Evolutionary conservation across 92 coral and sea anemone species (phyloP), one percentile per base, ranked within the genome.

Genomic region (Epizoanthus fatuus): DNA sequence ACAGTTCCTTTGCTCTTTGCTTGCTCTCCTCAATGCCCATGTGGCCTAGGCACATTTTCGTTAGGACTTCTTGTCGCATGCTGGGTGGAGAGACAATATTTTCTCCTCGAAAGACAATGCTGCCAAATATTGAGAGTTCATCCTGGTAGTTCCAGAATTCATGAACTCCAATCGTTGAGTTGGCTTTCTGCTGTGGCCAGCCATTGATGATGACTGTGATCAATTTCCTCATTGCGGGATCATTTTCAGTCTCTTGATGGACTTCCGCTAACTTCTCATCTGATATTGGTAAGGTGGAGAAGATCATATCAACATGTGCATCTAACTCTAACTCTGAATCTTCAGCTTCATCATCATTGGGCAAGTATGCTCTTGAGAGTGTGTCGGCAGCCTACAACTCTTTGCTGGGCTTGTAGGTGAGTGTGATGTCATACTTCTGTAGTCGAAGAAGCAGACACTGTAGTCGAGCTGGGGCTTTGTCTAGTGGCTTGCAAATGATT

Each of bases 41-140:
- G 72, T 85, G 88, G 14, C 83, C 63, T 52, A 74, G 74, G 80
- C 74, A 83, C 15, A 85, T 75, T 51, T 85, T 64, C 63, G 38
- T 51, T 38, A 73, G 77, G 29, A 76, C 83, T 19, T 29, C 39
- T 52, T 68, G 49, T 54, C 87, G 37, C 63, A 83, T 17, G 35
- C 54, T 53, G 20, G 74, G 19, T 10, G 85, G 74, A 12, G 60
- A 54, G 19, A 80, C 74, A 14, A 80, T 80, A 45, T 32, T 14
- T 16, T 64, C 60, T 15, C 72, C 84, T 42, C 55, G 19, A 13
- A 81, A 81, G n/a, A 81, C 64, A 4, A 69, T 45, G 4, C 67
- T 79, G 11, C 69, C 68, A 53, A 52, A 29, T 82, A 37, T 45
- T 38, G 52, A 67, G 35, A 84, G 72, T 56, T 84, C 87, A 12